These are phyloP conservation scores for Rhipidura dahli DNA, from an alignment of 2,113 vertebrate genomes.

Conservation along the genomic window DNA sequence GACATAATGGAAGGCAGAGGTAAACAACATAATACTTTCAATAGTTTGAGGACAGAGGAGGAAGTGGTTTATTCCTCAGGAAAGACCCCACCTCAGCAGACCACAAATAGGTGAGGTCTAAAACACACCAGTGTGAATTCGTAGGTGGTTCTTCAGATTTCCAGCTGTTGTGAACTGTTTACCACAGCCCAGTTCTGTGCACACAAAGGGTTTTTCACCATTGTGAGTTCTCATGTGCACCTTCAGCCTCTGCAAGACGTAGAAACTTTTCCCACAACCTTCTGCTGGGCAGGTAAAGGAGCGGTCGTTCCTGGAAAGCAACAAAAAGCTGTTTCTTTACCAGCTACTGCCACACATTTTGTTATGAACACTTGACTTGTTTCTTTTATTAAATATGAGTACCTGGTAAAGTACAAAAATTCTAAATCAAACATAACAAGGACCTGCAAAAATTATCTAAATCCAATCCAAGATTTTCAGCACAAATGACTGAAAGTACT, in stretches of 20 bases:
- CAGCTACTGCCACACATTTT: neutral
- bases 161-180: conserved; percentile 98
- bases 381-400: neutral
- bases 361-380: neutral
- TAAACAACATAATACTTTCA: neutral
- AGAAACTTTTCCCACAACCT: conserved; percentile 98
- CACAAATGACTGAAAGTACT: neutral
- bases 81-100: conserved; percentile 14
- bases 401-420: neutral
- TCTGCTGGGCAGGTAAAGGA: conserved; percentile 92
- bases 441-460: neutral
- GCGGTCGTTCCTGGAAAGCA: conserved; percentile 86
- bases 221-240: conserved; percentile 99
- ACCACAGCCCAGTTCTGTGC: conserved; percentile 89
- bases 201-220: conserved; percentile 95
- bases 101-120: neutral
- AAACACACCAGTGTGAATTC: conserved; percentile 90
- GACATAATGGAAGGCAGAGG: neutral
- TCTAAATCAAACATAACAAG: neutral
- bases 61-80: neutral
- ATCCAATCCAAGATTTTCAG: neutral
- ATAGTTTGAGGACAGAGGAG: neutral
- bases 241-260: conserved; percentile 94
- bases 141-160: conserved; percentile 95
- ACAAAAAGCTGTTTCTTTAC: neutral